These are phyloP conservation scores for Dendrolimus houi DNA, from an alignment of 2,888 invertebrate species.

Conservation along the genomic window DNA sequence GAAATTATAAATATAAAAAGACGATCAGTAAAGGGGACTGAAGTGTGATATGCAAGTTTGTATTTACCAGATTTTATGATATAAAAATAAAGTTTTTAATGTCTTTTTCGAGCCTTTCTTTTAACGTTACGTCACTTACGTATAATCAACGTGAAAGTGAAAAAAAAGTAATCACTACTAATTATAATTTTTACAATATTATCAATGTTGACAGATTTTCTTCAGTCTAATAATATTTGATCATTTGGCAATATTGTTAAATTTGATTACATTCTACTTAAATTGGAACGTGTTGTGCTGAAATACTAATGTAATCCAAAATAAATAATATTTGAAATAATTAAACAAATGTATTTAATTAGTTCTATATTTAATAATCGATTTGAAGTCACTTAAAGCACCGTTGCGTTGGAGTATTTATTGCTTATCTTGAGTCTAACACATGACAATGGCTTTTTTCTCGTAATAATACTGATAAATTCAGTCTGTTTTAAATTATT, in stretches of 20 bases:
- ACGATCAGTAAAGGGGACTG: slow-evolving; percentile 26
- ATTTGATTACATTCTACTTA: slow-evolving; percentile 46
- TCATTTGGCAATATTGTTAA: slow-evolving; percentile 74
- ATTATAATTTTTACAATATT: slow-evolving; percentile 28
- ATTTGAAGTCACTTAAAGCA: too few species aligned
- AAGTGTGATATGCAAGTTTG: slow-evolving; percentile 62
- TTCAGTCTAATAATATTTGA: slow-evolving; percentile 73
- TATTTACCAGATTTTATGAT: slow-evolving; percentile 31
- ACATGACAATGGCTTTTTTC: too few species aligned
- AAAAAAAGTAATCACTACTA: slow-evolving; percentile 23
- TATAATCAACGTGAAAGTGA: slow-evolving; percentile 2
- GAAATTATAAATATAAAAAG: slow-evolving; percentile 22
- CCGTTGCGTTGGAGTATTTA: too few species aligned
- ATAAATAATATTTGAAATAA: too few species aligned
- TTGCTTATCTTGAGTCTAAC: too few species aligned
- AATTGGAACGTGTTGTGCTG: slow-evolving; percentile 14
- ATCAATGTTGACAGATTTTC: slow-evolving; percentile 36
- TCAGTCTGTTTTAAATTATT: too few species aligned
- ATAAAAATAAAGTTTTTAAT: slow-evolving; percentile 16
- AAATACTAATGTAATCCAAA: too few species aligned
- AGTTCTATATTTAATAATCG: too few species aligned
- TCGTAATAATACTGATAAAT: too few species aligned
- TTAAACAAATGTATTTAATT: too few species aligned
- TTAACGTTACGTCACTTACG: background rate
- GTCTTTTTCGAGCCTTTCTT: slow-evolving; percentile 37